These are phyloP conservation scores for Chrosomus eos DNA, from an alignment of 2,797 vertebrate species.

Conservation along the genomic window DNA sequence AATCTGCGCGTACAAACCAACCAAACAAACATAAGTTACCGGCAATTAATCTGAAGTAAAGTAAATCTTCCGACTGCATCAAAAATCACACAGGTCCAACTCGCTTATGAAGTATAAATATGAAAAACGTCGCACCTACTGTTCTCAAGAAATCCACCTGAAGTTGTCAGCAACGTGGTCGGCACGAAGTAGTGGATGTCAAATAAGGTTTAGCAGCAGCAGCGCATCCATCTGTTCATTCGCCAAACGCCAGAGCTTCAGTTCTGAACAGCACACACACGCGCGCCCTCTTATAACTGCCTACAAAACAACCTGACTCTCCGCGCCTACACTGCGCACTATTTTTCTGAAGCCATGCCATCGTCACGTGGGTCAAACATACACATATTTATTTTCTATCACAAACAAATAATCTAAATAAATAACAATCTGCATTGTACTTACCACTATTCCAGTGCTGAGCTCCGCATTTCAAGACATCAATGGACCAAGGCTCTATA, in stretches of 20 bases:
- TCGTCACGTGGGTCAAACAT: neutral
- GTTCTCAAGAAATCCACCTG: conserved; percentile 58
- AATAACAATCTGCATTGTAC: neutral
- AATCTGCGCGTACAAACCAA: neutral
- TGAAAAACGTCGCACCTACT: conserved; percentile 63
- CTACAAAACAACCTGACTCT: conserved; percentile 46
- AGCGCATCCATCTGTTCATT: conserved; percentile 65
- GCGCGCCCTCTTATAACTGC: conserved; percentile 72
- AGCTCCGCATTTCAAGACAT: neutral
- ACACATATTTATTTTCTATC: neutral
- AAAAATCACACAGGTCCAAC: neutral
- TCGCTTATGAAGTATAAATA: neutral
- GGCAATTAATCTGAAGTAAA: neutral
- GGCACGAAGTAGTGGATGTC: conserved; percentile 46
- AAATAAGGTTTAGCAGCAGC: conserved; percentile 56
- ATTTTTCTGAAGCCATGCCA: neutral
- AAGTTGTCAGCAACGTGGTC: conserved; percentile 56
- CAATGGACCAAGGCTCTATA: neutral
- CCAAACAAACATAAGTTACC: neutral
- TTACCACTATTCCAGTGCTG: conserved; percentile 22
- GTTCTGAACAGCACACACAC: neutral
- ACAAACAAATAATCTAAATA: neutral
- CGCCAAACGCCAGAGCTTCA: neutral
- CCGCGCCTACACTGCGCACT: conserved; percentile 57
- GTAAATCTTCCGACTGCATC: neutral